These are phyloP conservation scores for Lordiphosa clarofinis DNA, from an alignment of 1,140 invertebrate genomes.

Conservation along the genomic window DNA sequence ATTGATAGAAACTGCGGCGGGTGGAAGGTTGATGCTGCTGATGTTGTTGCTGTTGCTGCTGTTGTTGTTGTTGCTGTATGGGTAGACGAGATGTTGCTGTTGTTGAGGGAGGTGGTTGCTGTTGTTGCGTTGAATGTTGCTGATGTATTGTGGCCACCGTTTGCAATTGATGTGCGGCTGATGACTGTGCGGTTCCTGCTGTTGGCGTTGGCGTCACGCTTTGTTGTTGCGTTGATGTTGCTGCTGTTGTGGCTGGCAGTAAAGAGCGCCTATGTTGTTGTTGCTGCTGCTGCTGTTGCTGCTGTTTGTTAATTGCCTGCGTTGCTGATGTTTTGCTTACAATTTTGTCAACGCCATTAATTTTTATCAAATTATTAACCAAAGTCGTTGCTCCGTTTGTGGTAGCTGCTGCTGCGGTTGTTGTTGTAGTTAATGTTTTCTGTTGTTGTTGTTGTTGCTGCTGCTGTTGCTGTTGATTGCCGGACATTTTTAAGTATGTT, in stretches of 20 bases:
- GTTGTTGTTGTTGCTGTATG: slow-evolving; percentile 46
- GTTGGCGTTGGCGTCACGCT: slow-evolving; percentile 28
- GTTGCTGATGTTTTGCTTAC: slow-evolving; percentile 49
- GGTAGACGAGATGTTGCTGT: slow-evolving; percentile 40
- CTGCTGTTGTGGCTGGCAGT: slow-evolving; percentile 48
- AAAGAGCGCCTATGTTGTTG: slow-evolving; percentile 58
- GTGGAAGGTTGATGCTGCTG: slow-evolving; percentile 30
- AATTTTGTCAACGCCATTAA: slow-evolving; percentile 72
- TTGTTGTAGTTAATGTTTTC: slow-evolving; percentile 19
- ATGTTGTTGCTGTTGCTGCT: slow-evolving; percentile 41
- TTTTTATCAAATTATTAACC: slow-evolving; percentile 68
- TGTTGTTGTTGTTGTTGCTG: slow-evolving; percentile 38
- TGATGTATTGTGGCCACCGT: slow-evolving; percentile 78
- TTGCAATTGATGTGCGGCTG: slow-evolving; percentile 66
- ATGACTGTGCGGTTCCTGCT: slow-evolving; percentile 27
- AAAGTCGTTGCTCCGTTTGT: slow-evolving; percentile 53
- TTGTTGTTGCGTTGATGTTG: slow-evolving; percentile 36
- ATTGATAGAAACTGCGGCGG: slow-evolving; percentile 39
- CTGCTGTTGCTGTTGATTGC: slow-evolving; percentile 67
- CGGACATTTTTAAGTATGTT: slow-evolving; percentile 67
- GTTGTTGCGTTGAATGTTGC: slow-evolving; percentile 63
- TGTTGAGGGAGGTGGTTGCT: slow-evolving; percentile 33
- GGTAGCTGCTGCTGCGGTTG: slow-evolving; percentile 28
- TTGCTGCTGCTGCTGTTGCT: slow-evolving; percentile 49
- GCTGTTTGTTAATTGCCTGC: slow-evolving; percentile 64